Evolutionary conservation across 35 echinoderm and acorn worm species (phyloP).

Genomic region (Stichopus chloronotus): DNA sequence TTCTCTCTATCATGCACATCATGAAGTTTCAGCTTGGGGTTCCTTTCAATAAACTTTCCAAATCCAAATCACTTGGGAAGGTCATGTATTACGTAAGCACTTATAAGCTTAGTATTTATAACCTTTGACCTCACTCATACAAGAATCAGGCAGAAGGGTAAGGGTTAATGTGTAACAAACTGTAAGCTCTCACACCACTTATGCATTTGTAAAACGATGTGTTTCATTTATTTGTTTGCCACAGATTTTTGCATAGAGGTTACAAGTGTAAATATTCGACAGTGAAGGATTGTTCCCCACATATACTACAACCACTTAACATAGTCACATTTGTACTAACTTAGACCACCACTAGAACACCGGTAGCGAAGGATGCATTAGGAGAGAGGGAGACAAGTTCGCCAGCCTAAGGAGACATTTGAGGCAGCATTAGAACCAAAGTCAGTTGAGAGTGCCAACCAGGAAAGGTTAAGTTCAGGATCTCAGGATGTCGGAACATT

Average conservation of each 20-base stretch:
- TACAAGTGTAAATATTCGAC: slow-evolving; percentile 2
- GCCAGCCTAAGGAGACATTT: background rate
- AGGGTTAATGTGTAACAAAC: no score
- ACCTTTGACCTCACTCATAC: no score
- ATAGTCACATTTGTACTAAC: background rate
- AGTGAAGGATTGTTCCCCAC: slow-evolving; percentile 12
- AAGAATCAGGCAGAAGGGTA: no score
- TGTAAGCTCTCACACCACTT: no score
- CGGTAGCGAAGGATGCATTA: background rate
- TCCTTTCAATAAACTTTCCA: no score
- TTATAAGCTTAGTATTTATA: no score
- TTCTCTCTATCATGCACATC: no score
- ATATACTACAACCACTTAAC: slow-evolving; percentile 17
- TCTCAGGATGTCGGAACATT: background rate
- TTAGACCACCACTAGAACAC: slow-evolving; percentile 24
- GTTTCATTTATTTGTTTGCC: slow-evolving; percentile 4
- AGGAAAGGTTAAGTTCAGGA: background rate
- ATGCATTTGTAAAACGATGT: background rate
- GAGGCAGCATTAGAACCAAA: background rate
- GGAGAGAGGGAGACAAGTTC: no score
- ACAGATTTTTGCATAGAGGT: slow-evolving; percentile 19
- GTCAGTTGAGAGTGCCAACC: background rate
- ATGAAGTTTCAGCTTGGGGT: no score
- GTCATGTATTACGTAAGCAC: no score
- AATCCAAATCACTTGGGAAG: no score